A percentile compares a stretch with the other conserved stretches of the same genome.
phyloP scores from a whole-genome alignment of 1,140 invertebrate species.

The Oppia nitens region DNA sequence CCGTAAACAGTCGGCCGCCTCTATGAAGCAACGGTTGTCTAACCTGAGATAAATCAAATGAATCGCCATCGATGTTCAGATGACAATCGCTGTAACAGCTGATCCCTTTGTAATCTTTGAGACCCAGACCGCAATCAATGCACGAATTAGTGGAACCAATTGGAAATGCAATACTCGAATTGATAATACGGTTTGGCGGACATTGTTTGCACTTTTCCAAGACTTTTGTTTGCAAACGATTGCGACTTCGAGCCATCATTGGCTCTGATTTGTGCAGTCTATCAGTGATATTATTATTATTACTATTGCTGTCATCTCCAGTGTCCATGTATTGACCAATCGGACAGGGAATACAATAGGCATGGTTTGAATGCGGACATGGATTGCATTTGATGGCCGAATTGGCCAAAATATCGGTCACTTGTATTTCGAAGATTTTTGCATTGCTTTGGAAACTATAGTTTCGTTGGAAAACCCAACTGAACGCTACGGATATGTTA shows the following conservation, averaged over 20 bases:
- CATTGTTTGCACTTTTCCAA: constrained; percentile 28
- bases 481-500: constrained; percentile 28
- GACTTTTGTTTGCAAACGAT: not conserved
- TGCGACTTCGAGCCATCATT: not conserved
- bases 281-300: not conserved
- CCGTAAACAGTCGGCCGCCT: constrained; percentile 31
- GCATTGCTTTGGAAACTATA: constrained; percentile 26
- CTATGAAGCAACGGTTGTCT: constrained; percentile 3
- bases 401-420: constrained; percentile 42
- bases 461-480: constrained; percentile 37
- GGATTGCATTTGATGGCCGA: constrained; percentile 37
- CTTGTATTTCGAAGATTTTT: constrained; percentile 37
- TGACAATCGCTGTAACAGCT: constrained; percentile 30
- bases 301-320: not conserved
- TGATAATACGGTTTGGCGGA: constrained; percentile 34
- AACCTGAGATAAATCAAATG: constrained; percentile 31
- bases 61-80: constrained; percentile 24
- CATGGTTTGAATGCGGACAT: constrained; percentile 32
- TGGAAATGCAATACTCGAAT: constrained; percentile 26
- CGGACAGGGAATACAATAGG: constrained; percentile 21
- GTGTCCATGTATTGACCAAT: constrained; percentile 12
- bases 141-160: constrained; percentile 33
- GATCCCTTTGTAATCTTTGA: constrained; percentile 28
- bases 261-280: not conserved
- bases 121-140: constrained; percentile 34